phyloP scores from a whole-genome alignment of 2,888 invertebrate genomes.

The Acleris holmiana region DNA sequence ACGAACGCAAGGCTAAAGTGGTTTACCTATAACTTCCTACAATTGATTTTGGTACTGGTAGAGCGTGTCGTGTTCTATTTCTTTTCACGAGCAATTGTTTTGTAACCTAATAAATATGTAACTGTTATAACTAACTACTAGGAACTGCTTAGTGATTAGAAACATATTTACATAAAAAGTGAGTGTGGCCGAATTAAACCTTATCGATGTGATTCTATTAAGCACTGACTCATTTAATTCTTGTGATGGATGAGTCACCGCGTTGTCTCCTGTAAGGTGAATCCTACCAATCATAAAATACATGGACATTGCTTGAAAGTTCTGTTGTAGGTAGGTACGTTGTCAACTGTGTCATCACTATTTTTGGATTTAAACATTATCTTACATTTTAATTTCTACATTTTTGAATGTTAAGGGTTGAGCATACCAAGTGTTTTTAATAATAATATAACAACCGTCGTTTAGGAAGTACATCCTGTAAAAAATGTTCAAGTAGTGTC shows the following conservation, averaged over 20 bases:
- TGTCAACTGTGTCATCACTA: neutral
- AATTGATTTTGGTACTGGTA: neutral
- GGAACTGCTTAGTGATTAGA: neutral
- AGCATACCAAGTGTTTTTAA: too few relatives aligned
- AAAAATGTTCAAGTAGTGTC: slow-evolving; percentile 4
- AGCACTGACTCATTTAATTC: neutral
- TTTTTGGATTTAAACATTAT: neutral
- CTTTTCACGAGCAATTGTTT: neutral
- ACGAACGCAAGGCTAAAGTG: too few relatives aligned
- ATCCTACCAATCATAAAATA: neutral
- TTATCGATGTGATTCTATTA: neutral
- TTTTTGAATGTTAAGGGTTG: too few relatives aligned
- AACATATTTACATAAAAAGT: neutral
- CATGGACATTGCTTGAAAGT: too few relatives aligned
- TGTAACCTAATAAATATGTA: neutral
- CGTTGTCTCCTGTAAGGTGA: neutral
- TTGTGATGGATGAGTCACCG: slow-evolving; percentile 6
- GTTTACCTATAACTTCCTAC: neutral
- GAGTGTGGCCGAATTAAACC: slow-evolving; percentile 1
- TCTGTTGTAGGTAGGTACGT: too few relatives aligned
- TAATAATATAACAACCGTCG: neutral
- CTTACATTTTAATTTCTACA: too few relatives aligned
- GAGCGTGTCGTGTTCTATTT: neutral
- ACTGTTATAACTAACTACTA: neutral
- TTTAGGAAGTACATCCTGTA: neutral